Evolutionary conservation across 2,888 invertebrate species (phyloP).

Genomic region (Netelia fuscicornis): DNA sequence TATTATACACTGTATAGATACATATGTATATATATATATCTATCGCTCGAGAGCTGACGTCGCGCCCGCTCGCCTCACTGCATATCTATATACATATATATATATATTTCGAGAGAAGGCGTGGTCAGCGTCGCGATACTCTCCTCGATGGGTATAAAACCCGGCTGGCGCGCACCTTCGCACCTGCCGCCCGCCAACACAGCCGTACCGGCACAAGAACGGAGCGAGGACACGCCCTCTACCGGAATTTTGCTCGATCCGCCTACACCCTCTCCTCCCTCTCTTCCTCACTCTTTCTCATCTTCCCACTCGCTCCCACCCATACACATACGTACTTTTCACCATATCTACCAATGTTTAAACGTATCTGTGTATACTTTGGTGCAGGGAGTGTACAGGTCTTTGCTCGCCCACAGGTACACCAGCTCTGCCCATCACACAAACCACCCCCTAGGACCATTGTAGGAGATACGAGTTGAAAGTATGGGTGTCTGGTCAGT

Average conservation of each 20-base stretch:
- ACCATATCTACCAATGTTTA: conserved; percentile 24
- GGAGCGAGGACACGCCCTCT: conserved; percentile 83
- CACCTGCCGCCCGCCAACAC: conserved; percentile 80
- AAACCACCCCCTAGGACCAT: no score
- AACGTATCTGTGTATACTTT: conserved; percentile 36
- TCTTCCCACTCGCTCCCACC: conserved; percentile 67
- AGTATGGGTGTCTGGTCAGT: neutral
- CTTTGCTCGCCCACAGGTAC: neutral
- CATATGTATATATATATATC: conserved; percentile 23
- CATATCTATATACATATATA: conserved; percentile 12
- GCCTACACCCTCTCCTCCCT: conserved; percentile 74
- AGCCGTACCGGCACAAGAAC: conserved; percentile 67
- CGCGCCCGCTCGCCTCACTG: conserved; percentile 47
- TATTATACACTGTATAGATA: conserved; percentile 14
- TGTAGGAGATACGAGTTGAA: neutral
- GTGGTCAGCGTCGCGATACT: conserved; percentile 77
- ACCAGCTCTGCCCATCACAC: no score
- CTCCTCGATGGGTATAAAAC: conserved; percentile 46
- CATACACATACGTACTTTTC: conserved; percentile 56
- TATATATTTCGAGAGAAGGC: conserved; percentile 77
- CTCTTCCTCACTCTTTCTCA: conserved; percentile 67
- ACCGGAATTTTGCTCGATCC: conserved; percentile 80
- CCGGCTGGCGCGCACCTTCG: conserved; percentile 82
- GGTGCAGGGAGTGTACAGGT: conserved; percentile 24
- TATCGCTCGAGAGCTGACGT: conserved; percentile 57